These are phyloP conservation scores for Selene dorsalis DNA, from an alignment of 2,797 vertebrate genomes.

Conservation along the genomic window DNA sequence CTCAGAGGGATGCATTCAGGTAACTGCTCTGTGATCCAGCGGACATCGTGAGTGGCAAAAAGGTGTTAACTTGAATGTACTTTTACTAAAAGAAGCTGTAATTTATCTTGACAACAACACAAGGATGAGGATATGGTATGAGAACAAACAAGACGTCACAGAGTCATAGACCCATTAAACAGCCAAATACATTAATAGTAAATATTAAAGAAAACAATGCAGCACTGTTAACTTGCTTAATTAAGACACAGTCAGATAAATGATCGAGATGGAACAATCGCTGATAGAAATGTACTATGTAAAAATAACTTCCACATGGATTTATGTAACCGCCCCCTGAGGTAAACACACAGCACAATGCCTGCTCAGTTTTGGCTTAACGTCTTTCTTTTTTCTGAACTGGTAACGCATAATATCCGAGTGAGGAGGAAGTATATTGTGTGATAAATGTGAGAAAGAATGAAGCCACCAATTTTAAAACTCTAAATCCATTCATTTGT, in stretches of 20 bases:
- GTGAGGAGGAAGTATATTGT: conserved; percentile 10
- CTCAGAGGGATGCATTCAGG: conserved; percentile 18
- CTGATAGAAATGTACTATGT: conserved; percentile 8
- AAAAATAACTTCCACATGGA: conserved; percentile 35
- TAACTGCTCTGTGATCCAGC: conserved; percentile 62
- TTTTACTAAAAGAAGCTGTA: conserved; percentile 30
- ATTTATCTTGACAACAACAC: conserved; percentile 23
- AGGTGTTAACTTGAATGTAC: conserved; percentile 53
- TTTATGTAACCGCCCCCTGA: conserved; percentile 24
- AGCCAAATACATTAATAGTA: not conserved
- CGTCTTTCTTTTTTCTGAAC: conserved; percentile 4
- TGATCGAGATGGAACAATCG: not conserved
- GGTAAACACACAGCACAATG: conserved; percentile 17
- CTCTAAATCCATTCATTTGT: not conserved
- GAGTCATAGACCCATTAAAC: conserved; percentile 9
- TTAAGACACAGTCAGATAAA: not conserved
- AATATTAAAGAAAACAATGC: not conserved
- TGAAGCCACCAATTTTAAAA: conserved; percentile 4
- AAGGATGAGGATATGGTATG: conserved; percentile 34
- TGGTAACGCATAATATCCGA: conserved; percentile 18
- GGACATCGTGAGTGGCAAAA: conserved; percentile 40
- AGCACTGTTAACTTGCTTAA: not conserved
- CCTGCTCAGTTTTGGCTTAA: conserved; percentile 10
- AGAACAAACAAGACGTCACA: conserved; percentile 24
- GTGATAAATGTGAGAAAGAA: conserved; percentile 2